Conservation (phyloP, 2,888 invertebrate species). For the Sesia apiformis region DNA sequence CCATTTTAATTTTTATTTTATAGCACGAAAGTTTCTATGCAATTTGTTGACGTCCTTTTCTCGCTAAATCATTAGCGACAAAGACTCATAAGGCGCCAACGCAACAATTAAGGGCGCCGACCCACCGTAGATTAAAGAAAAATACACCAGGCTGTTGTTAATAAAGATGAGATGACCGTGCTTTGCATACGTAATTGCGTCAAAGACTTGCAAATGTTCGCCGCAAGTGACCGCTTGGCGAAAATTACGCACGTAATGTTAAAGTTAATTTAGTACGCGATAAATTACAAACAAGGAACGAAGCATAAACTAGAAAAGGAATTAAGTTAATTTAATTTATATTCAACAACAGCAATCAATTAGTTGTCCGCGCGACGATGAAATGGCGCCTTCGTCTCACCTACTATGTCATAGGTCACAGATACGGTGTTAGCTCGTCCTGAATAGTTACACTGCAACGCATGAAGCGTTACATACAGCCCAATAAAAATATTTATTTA, state of each 20-base stretch:
- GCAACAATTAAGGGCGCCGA: constrained; percentile 37
- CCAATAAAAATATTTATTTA: too few relatives aligned
- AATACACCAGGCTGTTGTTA: constrained; percentile 31
- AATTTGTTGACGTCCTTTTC: background rate
- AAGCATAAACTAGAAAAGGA: too few relatives aligned
- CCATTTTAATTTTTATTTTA: too few relatives aligned
- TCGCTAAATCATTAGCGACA: constrained; percentile 23
- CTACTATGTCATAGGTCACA: too few relatives aligned
- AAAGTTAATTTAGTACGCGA: constrained; percentile 44
- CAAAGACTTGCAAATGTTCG: constrained; percentile 47
- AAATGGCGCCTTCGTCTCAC: too few relatives aligned
- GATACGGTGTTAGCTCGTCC: too few relatives aligned
- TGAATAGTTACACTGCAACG: too few relatives aligned
- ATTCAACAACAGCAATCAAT: too few relatives aligned
- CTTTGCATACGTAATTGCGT: constrained; percentile 34
- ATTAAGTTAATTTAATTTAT: too few relatives aligned
- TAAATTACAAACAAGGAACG: constrained; percentile 15
- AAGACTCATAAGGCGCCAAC: constrained; percentile 31
- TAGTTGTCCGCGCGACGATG: too few relatives aligned
- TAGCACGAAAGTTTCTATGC: too few relatives aligned
- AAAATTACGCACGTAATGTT: constrained; percentile 26
- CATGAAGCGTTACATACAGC: too few relatives aligned
- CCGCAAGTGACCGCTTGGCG: constrained; percentile 18
- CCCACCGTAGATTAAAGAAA: constrained; percentile 34
- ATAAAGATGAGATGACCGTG: constrained; percentile 51